Conservation (phyloP, 2,113 vertebrate species). For the human region GRCh38 chr4:137684501-137685000, state of each 20-base stretch:
- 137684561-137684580: not conserved
- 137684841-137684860: not conserved
- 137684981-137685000: constrained; percentile 72
- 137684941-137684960: constrained; percentile 75
- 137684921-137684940: constrained; percentile 71
- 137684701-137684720: not conserved
- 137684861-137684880: not conserved
- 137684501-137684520: not conserved
- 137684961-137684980: constrained; percentile 72
- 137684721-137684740: not conserved
- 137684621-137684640: not conserved
- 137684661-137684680: not conserved
- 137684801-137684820: not conserved
- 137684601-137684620: not conserved
- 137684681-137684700: not conserved
- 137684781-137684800: not conserved
- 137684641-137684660: not conserved
- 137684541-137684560: constrained; percentile 29
- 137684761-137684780: not conserved
- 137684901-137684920: constrained; percentile 29
- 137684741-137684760: not conserved
- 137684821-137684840: not conserved
- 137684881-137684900: not conserved
- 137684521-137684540: not conserved
- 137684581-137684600: not conserved